Percentiles rank a stretch among this genome's conserved stretches.
Conservation (phyloP, 2,113 vertebrate genomes). For the Caretta caretta region DNA sequence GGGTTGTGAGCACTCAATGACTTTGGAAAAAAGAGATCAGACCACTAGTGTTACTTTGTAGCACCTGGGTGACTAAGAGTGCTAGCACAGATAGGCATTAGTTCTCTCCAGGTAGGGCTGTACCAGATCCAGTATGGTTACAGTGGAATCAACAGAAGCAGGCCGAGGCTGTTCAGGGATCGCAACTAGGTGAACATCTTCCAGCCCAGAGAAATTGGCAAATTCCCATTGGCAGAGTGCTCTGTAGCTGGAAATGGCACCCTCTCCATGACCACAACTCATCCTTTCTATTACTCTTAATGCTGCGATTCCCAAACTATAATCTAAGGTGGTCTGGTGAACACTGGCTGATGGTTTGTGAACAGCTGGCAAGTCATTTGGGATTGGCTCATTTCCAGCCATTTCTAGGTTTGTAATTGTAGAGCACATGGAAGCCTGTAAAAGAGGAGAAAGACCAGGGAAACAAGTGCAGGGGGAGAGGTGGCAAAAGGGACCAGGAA, state of each 20-base stretch:
- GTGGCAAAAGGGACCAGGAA: background rate
- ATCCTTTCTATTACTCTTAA: constrained; percentile 7
- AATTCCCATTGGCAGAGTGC: background rate
- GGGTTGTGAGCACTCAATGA: background rate
- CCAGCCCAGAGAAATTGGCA: background rate
- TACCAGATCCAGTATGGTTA: background rate
- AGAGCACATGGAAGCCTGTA: constrained; percentile 50
- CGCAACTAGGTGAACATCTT: constrained; percentile 4
- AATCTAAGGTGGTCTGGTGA: background rate
- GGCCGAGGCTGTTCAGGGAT: background rate
- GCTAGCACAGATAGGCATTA: rapidly evolving
- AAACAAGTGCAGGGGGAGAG: background rate
- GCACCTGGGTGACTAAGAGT: background rate
- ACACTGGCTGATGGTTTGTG: background rate
- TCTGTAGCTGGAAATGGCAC: background rate
- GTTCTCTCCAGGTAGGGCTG: background rate
- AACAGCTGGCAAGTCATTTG: constrained; percentile 44
- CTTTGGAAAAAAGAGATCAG: background rate
- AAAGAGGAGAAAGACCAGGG: constrained; percentile 37
- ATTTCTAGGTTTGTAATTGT: constrained; percentile 43
- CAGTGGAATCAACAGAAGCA: background rate
- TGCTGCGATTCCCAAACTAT: background rate
- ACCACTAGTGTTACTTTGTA: background rate
- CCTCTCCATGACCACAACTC: constrained; percentile 19
- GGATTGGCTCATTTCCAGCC: constrained; percentile 41